A percentile compares a stretch with the other conserved stretches of the same genome.
phyloP scores from a whole-genome alignment of 37 sponge, comb jelly and placozoan species.

The Eunapius fragilis region DNA sequence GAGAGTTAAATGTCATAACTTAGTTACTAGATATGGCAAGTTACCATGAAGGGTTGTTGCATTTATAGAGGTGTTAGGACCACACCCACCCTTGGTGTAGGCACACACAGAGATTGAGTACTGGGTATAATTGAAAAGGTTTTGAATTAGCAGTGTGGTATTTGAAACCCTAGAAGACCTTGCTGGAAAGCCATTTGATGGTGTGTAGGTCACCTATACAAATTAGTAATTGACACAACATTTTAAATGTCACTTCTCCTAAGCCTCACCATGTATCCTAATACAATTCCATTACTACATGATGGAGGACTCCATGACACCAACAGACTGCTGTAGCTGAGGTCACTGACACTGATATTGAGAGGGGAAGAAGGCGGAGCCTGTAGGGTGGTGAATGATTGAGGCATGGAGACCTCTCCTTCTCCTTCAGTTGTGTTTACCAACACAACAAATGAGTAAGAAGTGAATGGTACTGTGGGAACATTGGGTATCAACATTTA shows the following conservation, averaged over 20 bases:
- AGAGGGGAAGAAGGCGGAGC: not conserved
- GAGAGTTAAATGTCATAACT: no score
- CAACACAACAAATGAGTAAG: not conserved
- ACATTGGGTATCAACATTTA: not conserved
- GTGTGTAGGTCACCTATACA: not conserved
- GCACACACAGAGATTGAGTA: not conserved
- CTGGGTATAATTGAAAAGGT: not conserved
- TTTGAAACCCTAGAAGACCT: not conserved
- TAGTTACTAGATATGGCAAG: no score
- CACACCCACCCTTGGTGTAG: not conserved
- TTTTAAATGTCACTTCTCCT: not conserved
- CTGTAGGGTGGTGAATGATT: not conserved
- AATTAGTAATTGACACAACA: not conserved
- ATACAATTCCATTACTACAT: not conserved
- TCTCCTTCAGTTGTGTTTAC: not conserved
- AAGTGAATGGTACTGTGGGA: not conserved
- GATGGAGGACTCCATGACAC: not conserved
- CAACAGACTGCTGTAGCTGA: not conserved
- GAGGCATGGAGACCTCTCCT: not conserved
- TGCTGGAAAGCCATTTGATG: not conserved
- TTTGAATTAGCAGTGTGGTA: not conserved
- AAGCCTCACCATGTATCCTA: not conserved
- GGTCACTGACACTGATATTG: not conserved
- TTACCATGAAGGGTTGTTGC: not conserved
- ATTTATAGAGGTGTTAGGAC: not conserved